Evolutionary conservation across 2,888 invertebrate genomes (phyloP), one percentile per base, ranked within the genome.

Genomic region (Acanthosoma haemorrhoidale): DNA sequence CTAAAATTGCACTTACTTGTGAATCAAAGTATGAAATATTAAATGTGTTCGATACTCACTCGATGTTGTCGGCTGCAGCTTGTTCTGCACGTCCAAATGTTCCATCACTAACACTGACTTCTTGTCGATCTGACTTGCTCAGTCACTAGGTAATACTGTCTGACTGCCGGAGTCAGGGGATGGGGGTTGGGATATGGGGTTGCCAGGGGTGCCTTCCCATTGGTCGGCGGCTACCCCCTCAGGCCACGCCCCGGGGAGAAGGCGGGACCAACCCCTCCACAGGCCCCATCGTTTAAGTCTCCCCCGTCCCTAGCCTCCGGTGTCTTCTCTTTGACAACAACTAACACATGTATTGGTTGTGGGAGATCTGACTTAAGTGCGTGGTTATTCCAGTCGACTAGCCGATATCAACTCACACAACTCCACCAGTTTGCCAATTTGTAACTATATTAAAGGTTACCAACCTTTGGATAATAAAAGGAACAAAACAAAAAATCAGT

Each of bases 101-200:
- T 68, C 68, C 68, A 68, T 68, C 32, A n/a, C 25, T 16, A 25
- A 15, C 68, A 57, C 51, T 68, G 68, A 68, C 68, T 68, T 68
- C 8, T 57, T 68, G 68, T 36, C 58, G 51, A 29, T 21, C 13
- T 68, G 68, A 68, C 68, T 68, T 58, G 36, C n/a, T 16, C 51
- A 58, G 58, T 43, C 29, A 36, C 25, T 21, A 68, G 57, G 57
- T 57, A 34, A 58, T n/a, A 51, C 68, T 68, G 68, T 57, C 68
- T 68, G 36, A 41, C 34, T 36, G 36, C 18, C 13, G 6, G 61
- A 61, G 61, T 61, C 61, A 61, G 61, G 34, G 68, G 68, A 34
- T 31, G 15, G 61, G 6, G 8, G 29, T 31, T n/a, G n/a, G n/a
- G n/a, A n/a, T n/a, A 29, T 34, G 68, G 57, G 58, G 68, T 21